Conservation (phyloP, 2,888 invertebrate species). For the Cinara cedri region DNA sequence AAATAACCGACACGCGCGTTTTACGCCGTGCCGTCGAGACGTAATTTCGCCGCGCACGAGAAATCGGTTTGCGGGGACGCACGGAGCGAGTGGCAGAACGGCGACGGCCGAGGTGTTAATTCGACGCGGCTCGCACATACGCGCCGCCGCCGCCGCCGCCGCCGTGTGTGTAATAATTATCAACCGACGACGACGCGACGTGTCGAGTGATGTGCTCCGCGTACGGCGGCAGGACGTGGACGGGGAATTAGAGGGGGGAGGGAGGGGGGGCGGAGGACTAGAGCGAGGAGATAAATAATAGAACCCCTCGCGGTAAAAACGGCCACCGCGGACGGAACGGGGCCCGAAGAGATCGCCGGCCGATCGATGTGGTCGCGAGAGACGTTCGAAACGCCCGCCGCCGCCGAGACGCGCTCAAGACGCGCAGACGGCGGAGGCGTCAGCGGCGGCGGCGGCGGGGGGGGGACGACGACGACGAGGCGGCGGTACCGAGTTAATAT, state of each 20-base stretch:
- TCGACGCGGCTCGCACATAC: too few relatives aligned
- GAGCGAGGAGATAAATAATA: neutral
- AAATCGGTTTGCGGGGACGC: too few relatives aligned
- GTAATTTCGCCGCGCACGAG: too few relatives aligned
- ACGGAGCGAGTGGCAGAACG: too few relatives aligned
- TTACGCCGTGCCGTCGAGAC: too few relatives aligned
- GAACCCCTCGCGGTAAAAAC: neutral
- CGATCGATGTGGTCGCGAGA: constrained; percentile 25
- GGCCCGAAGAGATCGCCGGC: neutral
- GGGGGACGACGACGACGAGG: neutral
- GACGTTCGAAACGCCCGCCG: neutral
- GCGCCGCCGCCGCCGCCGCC: too few relatives aligned
- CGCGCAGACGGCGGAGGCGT: constrained; percentile 14
- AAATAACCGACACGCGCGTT: too few relatives aligned
- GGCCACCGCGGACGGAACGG: neutral
- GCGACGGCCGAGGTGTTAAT: too few relatives aligned
- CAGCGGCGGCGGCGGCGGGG: neutral
- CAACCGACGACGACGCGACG: neutral
- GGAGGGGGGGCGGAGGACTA: too few relatives aligned
- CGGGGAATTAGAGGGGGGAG: neutral
- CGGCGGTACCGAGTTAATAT: constrained; percentile 51
- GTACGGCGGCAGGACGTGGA: neutral
- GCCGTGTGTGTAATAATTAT: too few relatives aligned
- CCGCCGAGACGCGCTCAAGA: constrained; percentile 5
- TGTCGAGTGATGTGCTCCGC: neutral